phyloP scores from a whole-genome alignment of 2,888 invertebrate genomes.

The Hydriomena furcata region DNA sequence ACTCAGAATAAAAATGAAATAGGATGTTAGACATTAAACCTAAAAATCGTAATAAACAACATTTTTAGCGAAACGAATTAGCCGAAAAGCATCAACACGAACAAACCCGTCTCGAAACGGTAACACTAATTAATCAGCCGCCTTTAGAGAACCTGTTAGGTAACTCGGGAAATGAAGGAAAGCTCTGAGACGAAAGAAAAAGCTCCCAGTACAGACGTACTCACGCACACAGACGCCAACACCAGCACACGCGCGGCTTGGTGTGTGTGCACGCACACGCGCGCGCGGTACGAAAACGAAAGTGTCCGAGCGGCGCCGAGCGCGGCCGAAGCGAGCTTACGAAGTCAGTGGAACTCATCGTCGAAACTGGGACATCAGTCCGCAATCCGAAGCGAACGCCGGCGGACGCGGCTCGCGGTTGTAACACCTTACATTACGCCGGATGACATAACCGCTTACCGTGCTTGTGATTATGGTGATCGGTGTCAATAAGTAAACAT shows the following conservation, averaged over 20 bases:
- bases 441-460: conserved; percentile 76
- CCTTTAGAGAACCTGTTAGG: conserved; percentile 69
- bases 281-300: conserved; percentile 79
- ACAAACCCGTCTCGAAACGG: conserved; percentile 30
- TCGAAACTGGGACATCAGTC: conserved; percentile 87
- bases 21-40: not conserved
- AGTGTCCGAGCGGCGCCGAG: conserved; percentile 79
- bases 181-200: conserved; percentile 78
- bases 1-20: not conserved
- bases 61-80: conserved; percentile 42
- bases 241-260: conserved; percentile 28
- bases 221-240: conserved; percentile 27
- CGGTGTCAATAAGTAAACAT: conserved; percentile 71
- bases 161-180: conserved; percentile 77
- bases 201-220: conserved; percentile 54
- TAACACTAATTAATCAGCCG: conserved; percentile 48
- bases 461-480: conserved; percentile 75
- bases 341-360: conserved; percentile 82
- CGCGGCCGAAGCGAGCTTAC: conserved; percentile 80
- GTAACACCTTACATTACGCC: conserved; percentile 64
- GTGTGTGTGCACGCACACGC: conserved; percentile 50
- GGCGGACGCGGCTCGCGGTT: conserved; percentile 70
- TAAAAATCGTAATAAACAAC: conserved; percentile 18
- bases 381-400: conserved; percentile 78
- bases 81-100: conserved; percentile 39